These are phyloP conservation scores for Labroides dimidiatus DNA, from an alignment of 2,797 vertebrate species.

Conservation along the genomic window DNA sequence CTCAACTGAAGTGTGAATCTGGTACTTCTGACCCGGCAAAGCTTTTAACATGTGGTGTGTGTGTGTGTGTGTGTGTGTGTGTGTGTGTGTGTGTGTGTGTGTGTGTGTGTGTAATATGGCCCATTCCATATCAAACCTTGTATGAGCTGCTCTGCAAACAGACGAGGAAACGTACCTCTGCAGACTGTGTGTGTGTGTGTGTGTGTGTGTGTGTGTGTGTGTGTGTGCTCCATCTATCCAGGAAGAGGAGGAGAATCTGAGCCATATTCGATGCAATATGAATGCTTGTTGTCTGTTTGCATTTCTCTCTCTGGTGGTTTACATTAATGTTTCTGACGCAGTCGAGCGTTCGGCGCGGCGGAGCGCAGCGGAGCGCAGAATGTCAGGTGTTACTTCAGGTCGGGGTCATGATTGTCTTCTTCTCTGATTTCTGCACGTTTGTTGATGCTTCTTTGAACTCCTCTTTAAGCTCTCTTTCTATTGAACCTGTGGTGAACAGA, in stretches of 20 bases:
- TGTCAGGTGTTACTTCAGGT: conserved; percentile 66
- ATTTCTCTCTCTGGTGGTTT: conserved; percentile 78
- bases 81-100: conserved; percentile 15
- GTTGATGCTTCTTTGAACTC: conserved; percentile 37
- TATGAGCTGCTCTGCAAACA: conserved; percentile 4
- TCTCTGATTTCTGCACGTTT: conserved; percentile 44
- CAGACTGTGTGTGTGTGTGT: conserved; percentile 16
- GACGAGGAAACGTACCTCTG: not conserved
- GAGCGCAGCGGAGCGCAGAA: conserved; percentile 68
- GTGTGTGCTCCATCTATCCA: conserved; percentile 56
- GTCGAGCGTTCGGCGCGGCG: conserved; percentile 66
- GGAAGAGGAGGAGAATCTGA: conserved; percentile 76
- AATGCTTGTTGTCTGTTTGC: conserved; percentile 77
- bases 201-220: conserved; percentile 47
- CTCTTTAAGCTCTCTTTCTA: conserved; percentile 36
- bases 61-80: conserved; percentile 14
- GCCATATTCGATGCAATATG: conserved; percentile 87
- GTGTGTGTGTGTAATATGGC: not conserved
- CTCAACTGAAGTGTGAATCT: conserved; percentile 1
- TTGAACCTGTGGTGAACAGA: conserved; percentile 40
- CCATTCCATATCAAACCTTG: conserved; percentile 56
- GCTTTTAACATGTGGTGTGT: conserved; percentile 23
- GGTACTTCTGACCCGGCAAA: conserved; percentile 26
- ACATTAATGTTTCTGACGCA: conserved; percentile 84
- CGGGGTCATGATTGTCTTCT: conserved; percentile 56